Evolutionary conservation across 2,797 vertebrate species (phyloP), one percentile per base, ranked within the genome.

Genomic region (Cyprinodon diabolis): DNA sequence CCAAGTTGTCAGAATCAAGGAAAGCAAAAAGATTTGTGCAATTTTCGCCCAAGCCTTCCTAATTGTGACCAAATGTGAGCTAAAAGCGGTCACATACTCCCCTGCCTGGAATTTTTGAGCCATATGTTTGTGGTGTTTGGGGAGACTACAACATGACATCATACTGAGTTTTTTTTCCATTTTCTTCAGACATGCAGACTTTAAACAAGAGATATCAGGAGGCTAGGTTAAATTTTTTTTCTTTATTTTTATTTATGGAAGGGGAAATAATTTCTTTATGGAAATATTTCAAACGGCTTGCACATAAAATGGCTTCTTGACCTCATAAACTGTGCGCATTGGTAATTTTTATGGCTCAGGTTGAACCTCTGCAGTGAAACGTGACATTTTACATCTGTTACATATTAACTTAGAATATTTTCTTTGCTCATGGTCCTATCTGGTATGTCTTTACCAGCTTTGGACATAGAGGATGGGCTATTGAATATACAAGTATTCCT

Each of bases 61-160:
- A 82, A 87, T 72, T 73, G 69, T 54, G 65, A 56, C 77, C 71
- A 84, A 80, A 85, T 83, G 76, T 83, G 77, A 77, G 72, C 71
- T 77, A 48, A 71, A 79, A 75, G 71, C 66, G 83, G 75, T 76
- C 69, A 70, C 60, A 45, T 63, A 55, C 47, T 19, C 8, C 66
- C 74, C 66, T 13, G 52, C 77, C 79, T 82, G 83, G 82, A 80
- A 78, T 82, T 78, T 79, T 67, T 52, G 58, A 43, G 78, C 75
- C 78, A 84, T 85, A 75, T 84, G 81, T 84, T 81, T 87, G 81
- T 69, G 86, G 83, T 81, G 68, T 78, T 45, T 68, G 84, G 78
- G 78, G 77, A 84, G 76, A 80, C 85, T 87, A 43, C 56, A 69
- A 79, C 54, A 86, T 89, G 78, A 91, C 86, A 86, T 91, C 87